Conservation (phyloP, 2,888 invertebrate species). For the Neoscelio sp. region DNA sequence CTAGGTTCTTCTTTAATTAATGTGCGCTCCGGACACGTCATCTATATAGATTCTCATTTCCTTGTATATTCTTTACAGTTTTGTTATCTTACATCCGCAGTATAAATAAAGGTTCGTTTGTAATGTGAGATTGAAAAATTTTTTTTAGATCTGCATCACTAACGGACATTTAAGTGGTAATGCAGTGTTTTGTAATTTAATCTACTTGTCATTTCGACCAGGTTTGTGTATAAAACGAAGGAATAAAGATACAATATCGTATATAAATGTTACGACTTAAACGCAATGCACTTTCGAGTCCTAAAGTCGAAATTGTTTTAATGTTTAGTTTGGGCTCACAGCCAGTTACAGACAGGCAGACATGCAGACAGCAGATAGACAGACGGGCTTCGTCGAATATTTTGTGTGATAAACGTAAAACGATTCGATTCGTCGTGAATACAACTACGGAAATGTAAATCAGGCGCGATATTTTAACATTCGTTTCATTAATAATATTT, state of each 20-base stretch:
- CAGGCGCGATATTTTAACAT: constrained; percentile 25
- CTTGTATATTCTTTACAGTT: constrained; percentile 56
- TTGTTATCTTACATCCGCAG: constrained; percentile 61
- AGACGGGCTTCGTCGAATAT: constrained; percentile 43
- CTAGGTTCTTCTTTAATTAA: constrained; percentile 63
- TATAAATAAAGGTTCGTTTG: constrained; percentile 50
- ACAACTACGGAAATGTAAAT: constrained; percentile 58
- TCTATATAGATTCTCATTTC: constrained; percentile 51
- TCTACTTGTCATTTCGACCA: constrained; percentile 55
- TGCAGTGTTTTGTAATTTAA: constrained; percentile 48
- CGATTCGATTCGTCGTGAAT: constrained; percentile 11
- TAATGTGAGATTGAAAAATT: constrained; percentile 45
- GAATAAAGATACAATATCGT: constrained; percentile 64
- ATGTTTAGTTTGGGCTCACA: constrained; percentile 69
- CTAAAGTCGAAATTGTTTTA: constrained; percentile 65
- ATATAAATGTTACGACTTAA: constrained; percentile 64
- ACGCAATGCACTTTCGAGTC: constrained; percentile 66
- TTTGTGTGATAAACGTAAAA: constrained; percentile 31
- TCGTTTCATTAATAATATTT: neutral
- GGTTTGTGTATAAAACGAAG: constrained; percentile 63
- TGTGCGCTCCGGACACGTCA: constrained; percentile 46
- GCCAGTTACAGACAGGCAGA: constrained; percentile 71
- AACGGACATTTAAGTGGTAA: constrained; percentile 59
- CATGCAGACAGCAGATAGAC: constrained; percentile 62
- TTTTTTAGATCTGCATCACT: constrained; percentile 31